Conservation (phyloP, 2,797 vertebrate species). For the Denticeps clupeoides region DNA sequence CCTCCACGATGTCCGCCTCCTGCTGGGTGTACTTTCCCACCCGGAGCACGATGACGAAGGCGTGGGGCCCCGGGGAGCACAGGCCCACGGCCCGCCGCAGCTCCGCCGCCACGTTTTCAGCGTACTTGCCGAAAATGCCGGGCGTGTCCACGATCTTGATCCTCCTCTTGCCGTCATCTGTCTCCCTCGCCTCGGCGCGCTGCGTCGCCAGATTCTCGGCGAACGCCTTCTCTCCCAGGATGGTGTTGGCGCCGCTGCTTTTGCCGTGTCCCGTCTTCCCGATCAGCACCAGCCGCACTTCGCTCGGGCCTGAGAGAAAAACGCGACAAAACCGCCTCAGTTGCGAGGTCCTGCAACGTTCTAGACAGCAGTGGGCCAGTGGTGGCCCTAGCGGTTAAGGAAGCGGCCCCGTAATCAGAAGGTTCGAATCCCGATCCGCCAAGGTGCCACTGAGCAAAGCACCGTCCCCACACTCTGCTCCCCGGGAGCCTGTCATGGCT, state of each 20-base stretch:
- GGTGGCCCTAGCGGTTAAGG: too few species aligned
- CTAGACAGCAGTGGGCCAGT: too few species aligned
- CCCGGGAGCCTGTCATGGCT: too few species aligned
- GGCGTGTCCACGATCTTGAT: constrained; percentile 21
- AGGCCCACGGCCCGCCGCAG: constrained; percentile 33
- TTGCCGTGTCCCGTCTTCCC: constrained; percentile 28
- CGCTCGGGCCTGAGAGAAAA: too few species aligned
- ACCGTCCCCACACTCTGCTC: too few species aligned
- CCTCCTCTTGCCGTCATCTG: not conserved
- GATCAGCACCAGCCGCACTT: constrained; percentile 23
- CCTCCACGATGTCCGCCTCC: constrained; percentile 22
- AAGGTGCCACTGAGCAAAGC: too few species aligned
- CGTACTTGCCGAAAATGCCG: constrained; percentile 12
- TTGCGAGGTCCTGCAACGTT: too few species aligned
- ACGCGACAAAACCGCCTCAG: too few species aligned
- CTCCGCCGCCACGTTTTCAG: constrained; percentile 16
- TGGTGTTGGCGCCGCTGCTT: constrained; percentile 26
- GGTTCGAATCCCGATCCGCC: too few species aligned
- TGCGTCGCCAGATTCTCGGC: not conserved
- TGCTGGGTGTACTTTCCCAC: constrained; percentile 42
- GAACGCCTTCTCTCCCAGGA: constrained; percentile 19
- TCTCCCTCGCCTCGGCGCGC: not conserved
- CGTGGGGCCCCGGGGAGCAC: constrained; percentile 39
- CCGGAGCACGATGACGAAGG: constrained; percentile 46
- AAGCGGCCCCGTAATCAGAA: too few species aligned